Evolutionary conservation across 2,113 vertebrate species (phyloP).

Genomic region (Anseranas semipalmata): DNA sequence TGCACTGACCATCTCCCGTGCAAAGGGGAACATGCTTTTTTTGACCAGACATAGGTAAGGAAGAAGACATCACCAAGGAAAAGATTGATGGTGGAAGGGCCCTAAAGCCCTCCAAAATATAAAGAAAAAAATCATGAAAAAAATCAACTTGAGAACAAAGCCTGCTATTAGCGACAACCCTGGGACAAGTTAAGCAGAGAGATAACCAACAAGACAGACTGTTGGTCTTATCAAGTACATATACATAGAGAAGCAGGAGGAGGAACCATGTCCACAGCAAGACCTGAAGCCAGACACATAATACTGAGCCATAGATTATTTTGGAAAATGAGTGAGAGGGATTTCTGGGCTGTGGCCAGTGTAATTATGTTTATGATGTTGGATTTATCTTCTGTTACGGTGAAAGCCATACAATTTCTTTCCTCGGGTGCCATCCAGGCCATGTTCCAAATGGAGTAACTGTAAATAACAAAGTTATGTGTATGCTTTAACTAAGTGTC

Average conservation of each 20-base stretch:
- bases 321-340: not conserved
- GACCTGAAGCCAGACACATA: not conserved
- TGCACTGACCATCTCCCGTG: not conserved
- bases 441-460: not conserved
- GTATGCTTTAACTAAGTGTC: not conserved
- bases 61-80: not conserved
- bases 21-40: not conserved
- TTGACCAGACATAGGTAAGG: not conserved
- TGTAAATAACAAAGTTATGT: not conserved
- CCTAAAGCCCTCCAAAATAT: not conserved
- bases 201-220: not conserved
- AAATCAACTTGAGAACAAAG: not conserved
- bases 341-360: not conserved
- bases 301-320: not conserved
- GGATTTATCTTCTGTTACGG: not conserved
- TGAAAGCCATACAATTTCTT: not conserved
- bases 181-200: not conserved
- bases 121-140: not conserved
- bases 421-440: not conserved
- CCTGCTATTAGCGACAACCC: not conserved
- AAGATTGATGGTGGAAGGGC: not conserved
- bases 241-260: not conserved
- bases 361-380: not conserved
- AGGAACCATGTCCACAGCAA: not conserved
- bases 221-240: not conserved